Base-by-base conservation (phyloP, 2,797 vertebrate genomes). In the Lepus townsendii region DNA sequence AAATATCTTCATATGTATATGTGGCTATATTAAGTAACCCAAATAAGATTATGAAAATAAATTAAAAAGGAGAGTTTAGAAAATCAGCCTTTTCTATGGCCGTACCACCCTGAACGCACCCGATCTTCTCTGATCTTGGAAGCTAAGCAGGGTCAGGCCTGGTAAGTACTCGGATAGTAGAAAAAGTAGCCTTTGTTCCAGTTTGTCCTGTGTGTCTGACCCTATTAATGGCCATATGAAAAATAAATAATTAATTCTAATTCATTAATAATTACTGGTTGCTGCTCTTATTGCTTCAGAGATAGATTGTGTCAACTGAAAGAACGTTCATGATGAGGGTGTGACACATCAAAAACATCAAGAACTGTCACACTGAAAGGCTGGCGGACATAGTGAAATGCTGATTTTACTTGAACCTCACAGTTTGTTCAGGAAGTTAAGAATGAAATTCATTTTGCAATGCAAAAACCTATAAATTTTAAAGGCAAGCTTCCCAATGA, bases 381-480 rank as follows among this genome's bases (percentile, higher is more conserved):
- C 8, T 77, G 22, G 9, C 14, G 76, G 63, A 89, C n/a, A 2
- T 19, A 68, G 11, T 63, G 17, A 96, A 86, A 87, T 91, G 7
- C 12, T 77, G 17, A 83, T 71, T 78, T 5, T 8, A 77, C 38
- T 82, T 88, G 35, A 32, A 69, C 19, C 27, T 82, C 62, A 27
- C 1, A 80, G 52, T 38, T 54, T 78, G 63, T 54, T 95, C 24
- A 77, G 62, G 17, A 93, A 65, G 71, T 54, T 73, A 93, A 54
- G 88, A 50, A n/a, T 84, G 35, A 84, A 83, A 68, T 77, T 69
- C 27, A 57, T 38, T 62, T 79, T 76, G 2, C 9, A 93, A 92
- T 90, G 8, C n/a, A 86, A 86, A 93, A 86, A 83, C 32, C 27
- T 30, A 3, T 20, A 57, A 19, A 72, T 76, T 86, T 90, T 71